Evolutionary conservation across 2,888 invertebrate genomes (phyloP), one percentile per base, ranked within the genome.

Genomic region (Lagria hirta): DNA sequence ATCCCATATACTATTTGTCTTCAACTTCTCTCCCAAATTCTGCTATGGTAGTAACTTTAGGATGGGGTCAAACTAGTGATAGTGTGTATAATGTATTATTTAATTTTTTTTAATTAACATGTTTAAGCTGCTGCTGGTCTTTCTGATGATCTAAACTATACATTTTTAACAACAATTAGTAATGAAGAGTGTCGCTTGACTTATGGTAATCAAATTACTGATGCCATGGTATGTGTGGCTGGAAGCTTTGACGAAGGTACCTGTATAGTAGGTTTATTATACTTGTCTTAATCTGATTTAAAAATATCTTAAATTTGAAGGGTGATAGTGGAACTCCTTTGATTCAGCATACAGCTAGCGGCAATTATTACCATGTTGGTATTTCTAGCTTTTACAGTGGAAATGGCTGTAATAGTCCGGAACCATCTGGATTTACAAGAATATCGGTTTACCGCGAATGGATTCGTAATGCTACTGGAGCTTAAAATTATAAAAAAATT

Each of bases 51-150:
- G 6, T 11, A 10, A 29, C 20, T 6, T 6, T 27, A 2, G 40
- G 40, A n/a, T 40, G 32, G 40, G 40, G 40, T 3, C 40, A 40
- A 17, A 23, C 18, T 7, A 30, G 24, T 17, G 40, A 40, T 30
- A 17, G 40, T n/a, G n/a, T n/a, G n/a, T 40, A 30, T 16, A 20
- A 14, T 14, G n/a, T 21, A 12, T 22, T 13, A 13, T 21, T n/a
- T n/a, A n/a, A 12, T 33, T 33, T 22, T 3, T 15, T 23, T 22
- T 23, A 3, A 17, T 17, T 26, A n/a, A 22, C 16, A 28, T 2
- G n/a, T n/a, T n/a, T n/a, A n/a, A n/a, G n/a, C n/a, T n/a, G n/a
- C n/a, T 21, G 7, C 16, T 16, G 11, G 3, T 7, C 10, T 37
- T 2, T 37, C 27, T 4, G 15, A 37, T 14, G 10, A 28, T 10